These are phyloP conservation scores for Macroglossus sobrinus DNA, from an alignment of 2,113 vertebrate genomes.

Conservation along the genomic window DNA sequence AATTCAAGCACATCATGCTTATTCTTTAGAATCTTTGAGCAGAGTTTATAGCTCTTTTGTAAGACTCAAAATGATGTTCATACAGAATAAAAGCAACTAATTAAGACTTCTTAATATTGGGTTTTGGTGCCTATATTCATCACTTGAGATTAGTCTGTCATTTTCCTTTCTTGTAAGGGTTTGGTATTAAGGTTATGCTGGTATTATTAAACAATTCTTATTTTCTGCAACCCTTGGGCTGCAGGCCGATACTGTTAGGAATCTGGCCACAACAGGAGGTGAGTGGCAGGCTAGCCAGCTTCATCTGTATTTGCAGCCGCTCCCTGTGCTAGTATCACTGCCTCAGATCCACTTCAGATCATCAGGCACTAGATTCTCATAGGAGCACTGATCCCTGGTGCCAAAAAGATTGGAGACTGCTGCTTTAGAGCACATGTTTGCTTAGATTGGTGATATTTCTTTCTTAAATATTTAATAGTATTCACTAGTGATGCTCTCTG, in stretches of 20 bases:
- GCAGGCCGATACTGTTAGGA: too few relatives aligned
- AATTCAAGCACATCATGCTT: background rate
- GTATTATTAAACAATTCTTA: background rate
- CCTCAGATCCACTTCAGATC: too few relatives aligned
- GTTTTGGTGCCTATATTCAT: background rate
- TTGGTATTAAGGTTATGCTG: background rate
- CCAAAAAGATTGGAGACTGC: too few relatives aligned
- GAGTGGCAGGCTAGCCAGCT: too few relatives aligned
- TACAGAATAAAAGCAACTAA: constrained; percentile 4
- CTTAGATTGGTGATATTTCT: background rate
- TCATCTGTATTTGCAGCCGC: too few relatives aligned
- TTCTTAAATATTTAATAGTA: constrained; percentile 3
- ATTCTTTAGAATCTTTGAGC: constrained; percentile 37
- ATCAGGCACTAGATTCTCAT: too few relatives aligned
- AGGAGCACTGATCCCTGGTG: too few relatives aligned
- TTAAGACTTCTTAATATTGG: background rate
- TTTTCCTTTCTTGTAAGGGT: background rate
- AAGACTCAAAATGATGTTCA: constrained; percentile 3
- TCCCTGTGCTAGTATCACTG: too few relatives aligned
- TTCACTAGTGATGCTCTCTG: background rate
- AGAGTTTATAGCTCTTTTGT: constrained; percentile 8
- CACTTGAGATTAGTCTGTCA: background rate
- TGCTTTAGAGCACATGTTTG: background rate
- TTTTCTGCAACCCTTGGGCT: background rate
- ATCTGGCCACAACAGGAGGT: too few relatives aligned